These are phyloP conservation scores for Nomada hirtipes DNA, from an alignment of 2,888 invertebrate species.

Conservation along the genomic window DNA sequence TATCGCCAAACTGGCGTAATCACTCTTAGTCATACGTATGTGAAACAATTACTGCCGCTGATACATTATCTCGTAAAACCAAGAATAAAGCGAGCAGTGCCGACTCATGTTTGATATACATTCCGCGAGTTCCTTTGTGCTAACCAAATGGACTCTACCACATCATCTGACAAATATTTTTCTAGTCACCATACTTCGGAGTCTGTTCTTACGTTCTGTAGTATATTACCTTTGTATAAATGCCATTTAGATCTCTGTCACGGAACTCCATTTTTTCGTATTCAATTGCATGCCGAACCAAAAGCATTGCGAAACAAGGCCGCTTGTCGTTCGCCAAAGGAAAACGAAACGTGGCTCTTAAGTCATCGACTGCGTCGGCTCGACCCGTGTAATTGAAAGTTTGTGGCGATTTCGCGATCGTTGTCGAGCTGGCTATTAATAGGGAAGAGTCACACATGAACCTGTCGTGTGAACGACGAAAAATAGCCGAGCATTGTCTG, in stretches of 20 bases:
- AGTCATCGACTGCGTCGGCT: conserved; percentile 33
- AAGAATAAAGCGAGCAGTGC: not conserved
- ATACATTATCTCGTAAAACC: not conserved
- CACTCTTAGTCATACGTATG: too few relatives aligned
- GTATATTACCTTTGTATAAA: conserved; percentile 12
- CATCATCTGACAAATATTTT: conserved; percentile 12
- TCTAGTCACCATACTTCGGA: not conserved
- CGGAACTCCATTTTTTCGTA: conserved; percentile 6
- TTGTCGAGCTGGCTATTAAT: conserved; percentile 54
- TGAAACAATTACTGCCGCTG: not conserved
- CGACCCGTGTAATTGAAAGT: conserved; percentile 37
- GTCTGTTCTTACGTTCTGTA: not conserved
- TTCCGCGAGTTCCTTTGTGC: not conserved
- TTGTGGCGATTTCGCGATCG: conserved; percentile 43
- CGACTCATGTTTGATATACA: not conserved
- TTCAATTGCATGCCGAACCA: conserved; percentile 18
- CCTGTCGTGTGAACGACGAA: conserved; percentile 41
- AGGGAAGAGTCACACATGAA: conserved; percentile 46
- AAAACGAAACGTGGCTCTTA: conserved; percentile 46
- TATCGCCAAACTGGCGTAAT: not conserved
- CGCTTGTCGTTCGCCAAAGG: conserved; percentile 20
- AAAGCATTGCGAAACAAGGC: conserved; percentile 49
- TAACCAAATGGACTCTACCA: not conserved
- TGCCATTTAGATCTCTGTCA: conserved; percentile 9
- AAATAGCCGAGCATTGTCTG: conserved; percentile 29